phyloP scores from a whole-genome alignment of 2,888 invertebrate species.

The Coelinius sp. region DNA sequence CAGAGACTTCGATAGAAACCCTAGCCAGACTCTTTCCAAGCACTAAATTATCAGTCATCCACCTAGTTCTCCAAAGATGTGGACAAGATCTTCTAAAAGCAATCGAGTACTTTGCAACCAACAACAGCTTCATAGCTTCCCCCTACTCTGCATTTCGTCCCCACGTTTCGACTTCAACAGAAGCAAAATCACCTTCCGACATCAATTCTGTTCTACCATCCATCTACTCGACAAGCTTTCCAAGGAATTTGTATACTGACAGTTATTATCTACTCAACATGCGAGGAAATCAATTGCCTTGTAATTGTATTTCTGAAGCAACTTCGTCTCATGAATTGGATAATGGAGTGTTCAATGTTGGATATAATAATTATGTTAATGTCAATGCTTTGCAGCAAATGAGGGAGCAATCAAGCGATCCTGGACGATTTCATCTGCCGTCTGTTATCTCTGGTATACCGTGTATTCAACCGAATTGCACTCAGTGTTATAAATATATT shows the following conservation, averaged over 20 bases:
- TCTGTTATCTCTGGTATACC: slow-evolving; percentile 63
- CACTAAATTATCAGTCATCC: slow-evolving; percentile 88
- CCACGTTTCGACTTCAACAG: slow-evolving; percentile 43
- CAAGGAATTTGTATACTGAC: slow-evolving; percentile 60
- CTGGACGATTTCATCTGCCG: slow-evolving; percentile 57
- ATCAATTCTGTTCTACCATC: slow-evolving; percentile 49
- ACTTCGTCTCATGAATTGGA: slow-evolving; percentile 52
- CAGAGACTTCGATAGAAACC: slow-evolving; percentile 86
- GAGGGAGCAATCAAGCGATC: slow-evolving; percentile 52
- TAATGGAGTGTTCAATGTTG: slow-evolving; percentile 54
- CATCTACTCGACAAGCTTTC: slow-evolving; percentile 57
- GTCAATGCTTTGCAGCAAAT: slow-evolving; percentile 58
- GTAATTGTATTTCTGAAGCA: slow-evolving; percentile 45
- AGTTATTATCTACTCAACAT: slow-evolving; percentile 63
- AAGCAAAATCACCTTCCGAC: slow-evolving; percentile 42
- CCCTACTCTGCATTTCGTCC: slow-evolving; percentile 53
- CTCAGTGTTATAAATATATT: slow-evolving; percentile 65
- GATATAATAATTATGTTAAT: slow-evolving; percentile 60
- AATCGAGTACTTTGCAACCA: slow-evolving; percentile 83
- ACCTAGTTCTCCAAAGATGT: slow-evolving; percentile 92
- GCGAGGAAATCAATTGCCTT: slow-evolving; percentile 59
- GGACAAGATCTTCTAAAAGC: slow-evolving; percentile 92
- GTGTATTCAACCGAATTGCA: slow-evolving; percentile 66
- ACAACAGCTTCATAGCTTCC: slow-evolving; percentile 40
- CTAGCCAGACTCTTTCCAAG: slow-evolving; percentile 91